A percentile compares a stretch with the other conserved stretches of the same genome.
phyloP scores from a whole-genome alignment of 1,140 invertebrate genomes.

The Lasioglossum albipes region DNA sequence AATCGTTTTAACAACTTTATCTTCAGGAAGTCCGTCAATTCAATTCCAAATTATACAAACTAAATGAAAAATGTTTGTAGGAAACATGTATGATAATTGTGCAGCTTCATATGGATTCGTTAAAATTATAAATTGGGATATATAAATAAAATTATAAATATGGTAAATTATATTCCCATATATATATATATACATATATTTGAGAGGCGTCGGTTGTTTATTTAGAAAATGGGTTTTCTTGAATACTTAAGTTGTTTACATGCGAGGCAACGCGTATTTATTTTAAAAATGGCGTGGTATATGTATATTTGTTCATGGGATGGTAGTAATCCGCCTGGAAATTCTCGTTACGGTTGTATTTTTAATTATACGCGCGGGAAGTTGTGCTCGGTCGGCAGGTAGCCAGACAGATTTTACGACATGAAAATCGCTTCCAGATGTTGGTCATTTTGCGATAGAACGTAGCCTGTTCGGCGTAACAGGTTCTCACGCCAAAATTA shows the following conservation, averaged over 20 bases:
- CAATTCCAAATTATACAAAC: too few species aligned
- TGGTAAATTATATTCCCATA: too few species aligned
- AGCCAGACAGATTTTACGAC: constrained; percentile 69
- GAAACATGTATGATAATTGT: neutral
- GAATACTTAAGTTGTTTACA: neutral
- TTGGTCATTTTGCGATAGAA: constrained; percentile 58
- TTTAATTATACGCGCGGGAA: constrained; percentile 54
- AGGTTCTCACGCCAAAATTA: constrained; percentile 69
- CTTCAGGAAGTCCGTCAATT: too few species aligned
- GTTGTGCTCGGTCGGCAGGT: constrained; percentile 49
- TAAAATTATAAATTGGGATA: neutral
- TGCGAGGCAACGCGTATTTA: neutral
- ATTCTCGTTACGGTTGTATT: constrained; percentile 43
- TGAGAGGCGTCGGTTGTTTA: too few species aligned
- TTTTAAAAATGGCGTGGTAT: too few species aligned
- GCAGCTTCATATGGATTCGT: neutral
- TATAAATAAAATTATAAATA: too few species aligned
- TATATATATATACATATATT: too few species aligned
- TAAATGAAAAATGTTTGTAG: neutral
- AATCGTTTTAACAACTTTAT: too few species aligned
- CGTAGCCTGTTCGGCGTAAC: constrained; percentile 47
- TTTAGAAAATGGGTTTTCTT: too few species aligned
- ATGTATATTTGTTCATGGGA: too few species aligned
- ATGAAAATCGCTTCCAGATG: constrained; percentile 75
- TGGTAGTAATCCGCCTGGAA: neutral